Conservation (phyloP, 2,113 vertebrate genomes). For the Colaptes auratus region DNA sequence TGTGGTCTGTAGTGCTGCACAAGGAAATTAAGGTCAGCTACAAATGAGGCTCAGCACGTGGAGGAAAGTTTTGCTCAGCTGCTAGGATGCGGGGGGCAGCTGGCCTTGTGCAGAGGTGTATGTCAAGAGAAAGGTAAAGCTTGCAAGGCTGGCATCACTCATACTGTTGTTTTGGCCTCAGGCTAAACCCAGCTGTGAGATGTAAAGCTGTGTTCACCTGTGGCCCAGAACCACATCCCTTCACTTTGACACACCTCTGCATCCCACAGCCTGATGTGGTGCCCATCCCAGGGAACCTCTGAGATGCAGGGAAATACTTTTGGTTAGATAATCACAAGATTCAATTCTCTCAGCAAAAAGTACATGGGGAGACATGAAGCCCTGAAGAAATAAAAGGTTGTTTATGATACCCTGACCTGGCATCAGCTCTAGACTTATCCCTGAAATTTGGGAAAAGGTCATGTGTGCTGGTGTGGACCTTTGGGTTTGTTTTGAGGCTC, state of each 20-base stretch:
- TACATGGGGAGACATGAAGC: not conserved
- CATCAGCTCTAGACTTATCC: not conserved
- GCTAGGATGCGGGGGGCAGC: not conserved
- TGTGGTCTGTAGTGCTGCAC: not conserved
- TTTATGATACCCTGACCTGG: not conserved
- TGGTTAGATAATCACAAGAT: rapidly evolving
- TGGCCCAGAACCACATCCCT: rapidly evolving
- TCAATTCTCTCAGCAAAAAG: not conserved
- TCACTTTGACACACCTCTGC: not conserved
- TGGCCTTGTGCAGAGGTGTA: not conserved
- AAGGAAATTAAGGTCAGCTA: not conserved
- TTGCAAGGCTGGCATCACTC: not conserved
- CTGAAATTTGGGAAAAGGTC: not conserved
- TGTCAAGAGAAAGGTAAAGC: not conserved
- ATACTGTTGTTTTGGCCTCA: not conserved
- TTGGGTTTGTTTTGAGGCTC: not conserved
- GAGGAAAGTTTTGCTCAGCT: not conserved
- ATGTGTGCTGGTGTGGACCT: not conserved
- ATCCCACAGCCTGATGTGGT: rapidly evolving
- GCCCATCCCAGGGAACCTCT: not conserved
- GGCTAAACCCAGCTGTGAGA: not conserved
- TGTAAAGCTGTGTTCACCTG: not conserved
- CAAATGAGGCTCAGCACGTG: not conserved
- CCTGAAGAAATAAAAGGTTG: not conserved
- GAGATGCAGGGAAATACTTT: not conserved